A percentile compares a stretch with the other conserved stretches of the same genome.
Evolutionary conservation across 2,888 invertebrate genomes (phyloP).

Genomic region (Therioaphis trifolii): DNA sequence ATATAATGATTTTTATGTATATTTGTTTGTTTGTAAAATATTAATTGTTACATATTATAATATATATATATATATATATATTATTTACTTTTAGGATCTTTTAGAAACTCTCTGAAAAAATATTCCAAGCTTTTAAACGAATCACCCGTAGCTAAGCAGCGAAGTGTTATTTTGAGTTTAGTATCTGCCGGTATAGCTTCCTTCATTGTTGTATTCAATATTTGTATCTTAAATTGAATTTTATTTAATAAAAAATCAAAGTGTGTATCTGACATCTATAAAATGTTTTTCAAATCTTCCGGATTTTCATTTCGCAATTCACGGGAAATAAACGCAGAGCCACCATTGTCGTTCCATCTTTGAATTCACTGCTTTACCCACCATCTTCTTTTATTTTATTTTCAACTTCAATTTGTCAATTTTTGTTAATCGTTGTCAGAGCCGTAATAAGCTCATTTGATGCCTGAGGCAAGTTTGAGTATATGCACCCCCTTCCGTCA

Average conservation of each 20-base stretch:
- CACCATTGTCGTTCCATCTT: not conserved
- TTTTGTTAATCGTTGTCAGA: constrained; percentile 46
- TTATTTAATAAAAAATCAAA: constrained; percentile 21
- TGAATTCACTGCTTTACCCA: constrained; percentile 32
- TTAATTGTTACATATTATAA: no score
- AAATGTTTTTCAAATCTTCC: constrained; percentile 36
- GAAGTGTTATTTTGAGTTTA: constrained; percentile 36
- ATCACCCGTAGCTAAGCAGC: constrained; percentile 38
- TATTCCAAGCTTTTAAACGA: constrained; percentile 36
- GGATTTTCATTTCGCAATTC: constrained; percentile 30
- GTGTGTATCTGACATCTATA: constrained; percentile 12
- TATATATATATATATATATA: no score
- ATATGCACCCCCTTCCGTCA: no score
- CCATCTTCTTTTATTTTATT: constrained; percentile 41
- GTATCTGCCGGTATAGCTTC: constrained; percentile 29
- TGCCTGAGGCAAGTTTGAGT: no score
- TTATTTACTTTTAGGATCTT: no score
- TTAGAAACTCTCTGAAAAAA: constrained; percentile 42
- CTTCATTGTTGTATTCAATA: constrained; percentile 30
- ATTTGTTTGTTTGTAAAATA: no score
- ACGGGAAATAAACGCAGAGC: constrained; percentile 29
- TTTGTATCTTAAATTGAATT: constrained; percentile 7
- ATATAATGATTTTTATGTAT: no score
- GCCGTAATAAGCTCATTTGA: no score
- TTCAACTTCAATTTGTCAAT: constrained; percentile 19